Evolutionary conservation across 2,888 invertebrate species (phyloP).

Genomic region (Unio pictorum): DNA sequence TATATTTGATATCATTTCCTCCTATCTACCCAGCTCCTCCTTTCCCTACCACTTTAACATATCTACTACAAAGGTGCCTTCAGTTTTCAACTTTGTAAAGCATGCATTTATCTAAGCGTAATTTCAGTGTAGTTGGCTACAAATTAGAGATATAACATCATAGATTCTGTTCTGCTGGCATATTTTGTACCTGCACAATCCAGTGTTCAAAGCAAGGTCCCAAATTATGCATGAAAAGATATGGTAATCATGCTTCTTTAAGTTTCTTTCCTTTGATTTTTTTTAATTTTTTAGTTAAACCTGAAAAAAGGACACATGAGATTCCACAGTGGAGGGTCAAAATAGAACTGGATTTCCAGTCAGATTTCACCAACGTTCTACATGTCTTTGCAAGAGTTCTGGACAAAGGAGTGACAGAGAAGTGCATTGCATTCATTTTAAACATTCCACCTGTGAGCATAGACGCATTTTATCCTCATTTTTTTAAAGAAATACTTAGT

Average conservation of each 20-base stretch:
- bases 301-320: conserved; percentile 25
- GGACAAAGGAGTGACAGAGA: conserved; percentile 31
- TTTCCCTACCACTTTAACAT: no score
- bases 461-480: neutral
- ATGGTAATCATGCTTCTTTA: neutral
- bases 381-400: conserved; percentile 45
- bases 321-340: conserved; percentile 37
- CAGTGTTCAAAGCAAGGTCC: no score
- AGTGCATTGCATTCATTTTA: conserved; percentile 39
- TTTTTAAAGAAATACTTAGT: no score
- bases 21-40: no score
- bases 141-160: no score
- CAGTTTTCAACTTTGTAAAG: no score
- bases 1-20: no score
- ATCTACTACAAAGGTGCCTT: no score
- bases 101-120: no score
- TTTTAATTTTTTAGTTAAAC: conserved; percentile 38
- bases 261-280: neutral
- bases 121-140: no score
- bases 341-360: conserved; percentile 53
- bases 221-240: neutral
- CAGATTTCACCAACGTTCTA: conserved; percentile 59
- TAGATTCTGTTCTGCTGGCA: no score
- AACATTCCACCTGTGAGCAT: conserved; percentile 43
- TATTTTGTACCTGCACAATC: no score